phyloP scores from a whole-genome alignment of 2,888 invertebrate species.

The Latrodectus hesperus region DNA sequence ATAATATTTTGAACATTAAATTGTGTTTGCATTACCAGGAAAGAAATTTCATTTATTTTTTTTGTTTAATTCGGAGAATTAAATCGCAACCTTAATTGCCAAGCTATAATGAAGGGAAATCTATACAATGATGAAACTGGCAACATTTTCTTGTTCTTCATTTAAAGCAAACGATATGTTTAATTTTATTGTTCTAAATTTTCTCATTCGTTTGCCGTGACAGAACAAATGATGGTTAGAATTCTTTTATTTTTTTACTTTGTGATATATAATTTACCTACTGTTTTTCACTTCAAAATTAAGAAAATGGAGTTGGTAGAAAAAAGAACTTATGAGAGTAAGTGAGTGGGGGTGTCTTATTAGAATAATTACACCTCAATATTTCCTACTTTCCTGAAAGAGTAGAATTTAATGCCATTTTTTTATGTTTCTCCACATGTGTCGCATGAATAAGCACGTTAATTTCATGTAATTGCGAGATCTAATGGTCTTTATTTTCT shows the following conservation, averaged over 20 bases:
- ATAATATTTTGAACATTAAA: neutral
- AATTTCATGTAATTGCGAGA: conserved; percentile 48
- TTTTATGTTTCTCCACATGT: conserved; percentile 34
- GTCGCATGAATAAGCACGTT: conserved; percentile 62
- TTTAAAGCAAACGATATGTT: neutral
- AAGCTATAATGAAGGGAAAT: conserved; percentile 7
- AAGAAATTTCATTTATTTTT: neutral
- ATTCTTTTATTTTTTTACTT: no score
- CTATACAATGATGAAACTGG: conserved; percentile 12
- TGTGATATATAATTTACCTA: conserved; percentile 17
- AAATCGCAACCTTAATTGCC: neutral
- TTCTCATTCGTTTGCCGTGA: neutral
- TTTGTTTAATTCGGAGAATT: neutral
- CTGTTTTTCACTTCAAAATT: conserved; percentile 48
- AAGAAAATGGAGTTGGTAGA: conserved; percentile 20
- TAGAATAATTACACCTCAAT: conserved; percentile 62
- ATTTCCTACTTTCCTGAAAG: conserved; percentile 63
- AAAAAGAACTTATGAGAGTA: neutral
- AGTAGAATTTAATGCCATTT: conserved; percentile 19
- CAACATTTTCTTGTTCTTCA: neutral
- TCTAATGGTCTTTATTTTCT: conserved; percentile 51
- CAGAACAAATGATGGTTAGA: no score
- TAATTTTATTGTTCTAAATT: neutral
- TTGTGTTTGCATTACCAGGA: conserved; percentile 20
- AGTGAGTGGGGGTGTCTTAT: conserved; percentile 29